phyloP scores from a whole-genome alignment of 2,888 invertebrate genomes.

The Rhabditoides inermis region DNA sequence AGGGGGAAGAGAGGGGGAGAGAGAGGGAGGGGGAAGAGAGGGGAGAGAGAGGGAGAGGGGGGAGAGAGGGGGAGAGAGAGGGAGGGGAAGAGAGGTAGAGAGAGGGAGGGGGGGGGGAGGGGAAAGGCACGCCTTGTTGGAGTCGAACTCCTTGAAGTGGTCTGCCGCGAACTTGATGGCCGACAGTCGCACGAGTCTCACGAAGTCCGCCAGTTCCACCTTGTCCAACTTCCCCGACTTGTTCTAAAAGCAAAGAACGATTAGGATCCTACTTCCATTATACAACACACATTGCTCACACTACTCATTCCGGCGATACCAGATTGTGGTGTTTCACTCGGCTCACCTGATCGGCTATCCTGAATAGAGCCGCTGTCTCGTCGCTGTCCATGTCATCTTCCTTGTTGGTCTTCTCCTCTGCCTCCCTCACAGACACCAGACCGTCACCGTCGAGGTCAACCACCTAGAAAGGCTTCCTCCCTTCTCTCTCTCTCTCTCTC shows the following conservation, averaged over 20 bases:
- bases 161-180: slow-evolving; percentile 49
- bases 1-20: neutral
- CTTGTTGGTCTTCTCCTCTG: slow-evolving; percentile 36
- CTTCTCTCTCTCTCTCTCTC: too few relatives aligned
- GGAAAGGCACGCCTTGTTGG: slow-evolving; percentile 4
- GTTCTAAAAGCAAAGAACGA: slow-evolving; percentile 21
- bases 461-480: slow-evolving; percentile 13
- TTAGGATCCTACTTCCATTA: neutral
- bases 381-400: slow-evolving; percentile 47
- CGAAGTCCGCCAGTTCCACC: slow-evolving; percentile 48
- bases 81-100: slow-evolving; percentile 12
- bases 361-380: slow-evolving; percentile 44
- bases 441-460: slow-evolving; percentile 32
- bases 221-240: slow-evolving; percentile 44
- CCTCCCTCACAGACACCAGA: slow-evolving; percentile 36
- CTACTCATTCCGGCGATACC: neutral
- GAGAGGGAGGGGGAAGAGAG: slow-evolving; percentile 1
- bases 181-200: slow-evolving; percentile 44
- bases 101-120: slow-evolving; percentile 10
- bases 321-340: neutral
- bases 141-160: slow-evolving; percentile 32
- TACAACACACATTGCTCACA: neutral
- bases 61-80: slow-evolving; percentile 15
- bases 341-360: slow-evolving; percentile 45
- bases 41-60: slow-evolving; percentile 8